A percentile compares a stretch with the other conserved stretches of the same genome.
Evolutionary conservation across 2,797 vertebrate species (phyloP).

Genomic region (Malacoraja senta): DNA sequence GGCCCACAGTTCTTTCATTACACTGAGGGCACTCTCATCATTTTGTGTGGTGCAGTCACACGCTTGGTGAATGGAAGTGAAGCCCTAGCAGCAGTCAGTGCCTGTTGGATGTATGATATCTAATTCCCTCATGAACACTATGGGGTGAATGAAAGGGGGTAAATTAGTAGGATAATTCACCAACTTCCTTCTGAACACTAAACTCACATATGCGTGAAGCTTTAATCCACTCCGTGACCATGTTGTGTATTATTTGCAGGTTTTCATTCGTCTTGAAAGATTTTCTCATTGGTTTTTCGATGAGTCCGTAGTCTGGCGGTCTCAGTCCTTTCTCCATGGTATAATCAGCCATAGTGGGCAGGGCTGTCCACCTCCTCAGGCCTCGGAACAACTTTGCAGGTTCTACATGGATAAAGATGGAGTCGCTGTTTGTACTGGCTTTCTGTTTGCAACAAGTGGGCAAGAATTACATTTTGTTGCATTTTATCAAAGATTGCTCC

Average conservation of each 20-base stretch:
- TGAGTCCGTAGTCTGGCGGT: not conserved
- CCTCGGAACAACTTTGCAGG: constrained; percentile 44
- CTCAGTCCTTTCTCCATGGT: constrained; percentile 42
- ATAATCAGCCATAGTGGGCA: constrained; percentile 49
- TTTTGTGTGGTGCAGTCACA: not conserved
- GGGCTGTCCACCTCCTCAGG: constrained; percentile 47
- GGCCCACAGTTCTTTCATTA: not conserved
- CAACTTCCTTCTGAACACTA: not conserved
- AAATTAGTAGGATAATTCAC: not conserved
- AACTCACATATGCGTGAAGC: constrained; percentile 56
- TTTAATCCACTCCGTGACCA: constrained; percentile 58
- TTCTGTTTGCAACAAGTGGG: not conserved
- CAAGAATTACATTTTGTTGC: not conserved
- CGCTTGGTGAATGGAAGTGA: not conserved
- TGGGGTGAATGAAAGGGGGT: not conserved
- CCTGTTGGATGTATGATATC: not conserved
- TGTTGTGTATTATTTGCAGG: constrained; percentile 46
- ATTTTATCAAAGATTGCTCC: not conserved
- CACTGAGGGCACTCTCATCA: not conserved
- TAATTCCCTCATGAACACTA: not conserved
- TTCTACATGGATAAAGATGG: constrained; percentile 36
- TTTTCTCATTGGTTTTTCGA: constrained; percentile 29
- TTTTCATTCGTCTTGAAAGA: constrained; percentile 44
- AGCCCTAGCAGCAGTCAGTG: not conserved
- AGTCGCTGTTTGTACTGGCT: not conserved